Percentiles rank a stretch among this genome's conserved stretches.
Evolutionary conservation across 2,113 vertebrate species (phyloP).

Genomic region (Tor tambroides): DNA sequence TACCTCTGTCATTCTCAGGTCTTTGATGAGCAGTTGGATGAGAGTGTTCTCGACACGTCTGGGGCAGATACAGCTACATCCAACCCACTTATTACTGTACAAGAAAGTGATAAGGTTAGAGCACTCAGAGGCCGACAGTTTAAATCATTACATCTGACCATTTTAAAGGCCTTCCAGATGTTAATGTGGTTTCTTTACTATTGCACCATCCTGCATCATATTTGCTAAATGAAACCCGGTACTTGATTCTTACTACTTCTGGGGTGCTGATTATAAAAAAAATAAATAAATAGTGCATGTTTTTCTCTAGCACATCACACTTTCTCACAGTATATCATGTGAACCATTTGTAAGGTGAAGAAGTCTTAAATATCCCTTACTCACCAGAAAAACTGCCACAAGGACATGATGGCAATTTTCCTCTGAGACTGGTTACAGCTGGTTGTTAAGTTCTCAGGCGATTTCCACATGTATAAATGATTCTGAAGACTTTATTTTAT

Average conservation of each 20-base stretch:
- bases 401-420: not conserved
- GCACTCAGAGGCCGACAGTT: not conserved
- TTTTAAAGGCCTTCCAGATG: not conserved
- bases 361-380: not conserved
- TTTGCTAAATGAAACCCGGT: too few relatives aligned
- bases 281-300: not conserved
- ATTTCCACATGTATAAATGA: not conserved
- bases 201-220: not conserved
- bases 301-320: too few relatives aligned
- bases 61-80: not conserved
- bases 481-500: not conserved
- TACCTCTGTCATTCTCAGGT: constrained; percentile 61
- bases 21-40: constrained; percentile 57
- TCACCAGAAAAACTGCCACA: not conserved
- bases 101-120: constrained; percentile 67
- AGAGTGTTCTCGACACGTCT: not conserved
- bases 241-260: too few relatives aligned
- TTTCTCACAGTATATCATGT: not conserved
- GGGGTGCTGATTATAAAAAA: too few relatives aligned
- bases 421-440: not conserved
- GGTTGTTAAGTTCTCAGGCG: not conserved
- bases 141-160: not conserved
- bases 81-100: constrained; percentile 66
- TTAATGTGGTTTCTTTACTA: not conserved
- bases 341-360: not conserved